phyloP scores from a whole-genome alignment of 2,888 invertebrate genomes.

The Spialia ferax region DNA sequence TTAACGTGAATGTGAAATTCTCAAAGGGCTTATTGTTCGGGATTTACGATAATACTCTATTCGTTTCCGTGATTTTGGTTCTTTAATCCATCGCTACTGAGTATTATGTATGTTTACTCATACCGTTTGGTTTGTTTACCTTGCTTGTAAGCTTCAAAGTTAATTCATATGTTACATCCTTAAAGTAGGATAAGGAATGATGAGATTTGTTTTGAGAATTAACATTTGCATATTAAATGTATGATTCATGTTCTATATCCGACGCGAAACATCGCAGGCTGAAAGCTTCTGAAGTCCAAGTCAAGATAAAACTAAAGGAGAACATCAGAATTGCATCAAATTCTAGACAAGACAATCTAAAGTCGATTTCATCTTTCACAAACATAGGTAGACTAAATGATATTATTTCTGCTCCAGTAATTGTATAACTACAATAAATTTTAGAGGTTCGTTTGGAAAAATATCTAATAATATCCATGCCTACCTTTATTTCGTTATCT shows the following conservation, averaged over 20 bases:
- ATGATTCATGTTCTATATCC: no score
- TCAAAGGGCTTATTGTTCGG: no score
- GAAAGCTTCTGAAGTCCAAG: no score
- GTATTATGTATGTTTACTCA: neutral
- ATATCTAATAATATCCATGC: slow-evolving; percentile 6
- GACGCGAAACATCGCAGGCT: no score
- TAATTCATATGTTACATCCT: neutral
- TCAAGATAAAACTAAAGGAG: no score
- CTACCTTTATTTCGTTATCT: slow-evolving; percentile 44
- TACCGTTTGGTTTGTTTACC: neutral
- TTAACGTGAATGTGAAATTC: no score
- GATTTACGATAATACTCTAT: no score
- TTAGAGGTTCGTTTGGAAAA: neutral
- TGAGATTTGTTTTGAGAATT: neutral
- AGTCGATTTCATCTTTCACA: neutral
- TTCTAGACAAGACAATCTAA: neutral
- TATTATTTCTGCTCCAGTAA: neutral
- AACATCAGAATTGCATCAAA: no score
- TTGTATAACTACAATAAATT: neutral
- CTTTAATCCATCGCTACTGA: neutral
- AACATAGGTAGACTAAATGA: neutral
- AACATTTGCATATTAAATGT: neutral
- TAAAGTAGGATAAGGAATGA: neutral
- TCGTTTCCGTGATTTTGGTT: neutral
- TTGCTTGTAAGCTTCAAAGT: neutral